phyloP scores from a whole-genome alignment of 2,113 vertebrate genomes.

The Phycodurus eques region DNA sequence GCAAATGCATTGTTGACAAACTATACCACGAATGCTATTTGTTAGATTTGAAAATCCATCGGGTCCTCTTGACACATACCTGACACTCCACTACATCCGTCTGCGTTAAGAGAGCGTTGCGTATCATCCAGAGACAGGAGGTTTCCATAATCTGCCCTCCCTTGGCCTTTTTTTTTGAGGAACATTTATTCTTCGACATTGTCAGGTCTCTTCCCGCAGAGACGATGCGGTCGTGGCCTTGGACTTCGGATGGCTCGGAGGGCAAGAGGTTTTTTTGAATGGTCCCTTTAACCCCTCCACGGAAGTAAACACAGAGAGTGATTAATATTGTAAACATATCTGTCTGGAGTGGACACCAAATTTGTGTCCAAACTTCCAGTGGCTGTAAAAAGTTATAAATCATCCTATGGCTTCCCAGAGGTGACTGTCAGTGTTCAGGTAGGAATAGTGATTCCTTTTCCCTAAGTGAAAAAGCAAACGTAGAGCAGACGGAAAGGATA shows the following conservation, averaged over 20 bases:
- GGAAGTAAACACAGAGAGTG: slow-evolving; percentile 68
- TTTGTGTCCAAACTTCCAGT: slow-evolving; percentile 65
- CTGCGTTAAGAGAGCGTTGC: slow-evolving; percentile 49
- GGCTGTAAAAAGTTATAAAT: slow-evolving; percentile 71
- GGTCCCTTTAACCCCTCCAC: slow-evolving; percentile 52
- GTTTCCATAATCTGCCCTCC: slow-evolving; percentile 66
- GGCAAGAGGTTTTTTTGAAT: slow-evolving; percentile 49
- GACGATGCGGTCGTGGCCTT: slow-evolving; percentile 50
- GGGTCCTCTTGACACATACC: slow-evolving; percentile 60
- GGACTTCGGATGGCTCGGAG: slow-evolving; percentile 30
- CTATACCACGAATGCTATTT: slow-evolving; percentile 51
- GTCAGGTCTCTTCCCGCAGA: slow-evolving; percentile 64
- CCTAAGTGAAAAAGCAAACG: slow-evolving; percentile 77
- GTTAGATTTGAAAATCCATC: slow-evolving; percentile 49
- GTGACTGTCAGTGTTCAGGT: slow-evolving; percentile 62
- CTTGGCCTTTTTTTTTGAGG: slow-evolving; percentile 65
- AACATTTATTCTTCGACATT: slow-evolving; percentile 74
- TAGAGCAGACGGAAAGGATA: slow-evolving; percentile 68
- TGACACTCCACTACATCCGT: slow-evolving; percentile 66
- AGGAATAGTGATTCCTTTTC: slow-evolving; percentile 62
- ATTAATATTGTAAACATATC: slow-evolving; percentile 64
- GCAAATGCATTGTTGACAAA: neutral
- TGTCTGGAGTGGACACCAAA: slow-evolving; percentile 64
- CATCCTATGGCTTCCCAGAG: slow-evolving; percentile 65
- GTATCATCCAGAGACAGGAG: slow-evolving; percentile 62